Conservation (phyloP, 2,113 vertebrate genomes). For the Setophaga petechia region DNA sequence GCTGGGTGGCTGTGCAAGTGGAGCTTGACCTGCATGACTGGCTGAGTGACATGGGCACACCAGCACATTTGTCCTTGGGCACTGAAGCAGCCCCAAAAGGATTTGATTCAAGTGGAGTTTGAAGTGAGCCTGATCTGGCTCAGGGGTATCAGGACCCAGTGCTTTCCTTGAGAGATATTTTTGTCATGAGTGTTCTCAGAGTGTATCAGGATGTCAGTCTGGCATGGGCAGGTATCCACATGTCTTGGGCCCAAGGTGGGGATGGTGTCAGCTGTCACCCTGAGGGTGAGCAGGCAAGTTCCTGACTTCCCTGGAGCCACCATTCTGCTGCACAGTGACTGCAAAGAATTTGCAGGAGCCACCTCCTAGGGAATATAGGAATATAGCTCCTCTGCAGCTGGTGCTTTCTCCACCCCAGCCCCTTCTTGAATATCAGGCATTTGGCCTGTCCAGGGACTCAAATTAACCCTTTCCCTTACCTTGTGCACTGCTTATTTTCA, state of each 20-base stretch:
- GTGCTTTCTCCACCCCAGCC: not conserved
- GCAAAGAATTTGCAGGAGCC: not conserved
- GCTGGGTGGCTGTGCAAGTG: not conserved
- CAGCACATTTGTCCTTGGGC: accelerated
- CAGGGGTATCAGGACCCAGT: not conserved
- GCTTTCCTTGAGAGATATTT: not conserved
- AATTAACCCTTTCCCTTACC: not conserved
- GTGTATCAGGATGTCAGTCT: not conserved
- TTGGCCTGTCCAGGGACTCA: not conserved
- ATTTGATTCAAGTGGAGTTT: not conserved
- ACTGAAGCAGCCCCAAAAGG: not conserved
- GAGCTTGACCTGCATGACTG: not conserved
- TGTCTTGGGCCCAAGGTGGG: not conserved
- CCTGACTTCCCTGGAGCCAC: accelerated
- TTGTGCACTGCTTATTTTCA: not conserved
- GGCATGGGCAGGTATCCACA: not conserved
- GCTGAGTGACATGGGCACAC: not conserved
- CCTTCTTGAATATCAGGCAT: not conserved
- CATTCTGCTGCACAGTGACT: not conserved
- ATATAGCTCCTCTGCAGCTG: not conserved
- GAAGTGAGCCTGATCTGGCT: not conserved
- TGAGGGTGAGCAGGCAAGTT: not conserved
- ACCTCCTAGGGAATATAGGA: not conserved
- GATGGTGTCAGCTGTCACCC: not conserved
- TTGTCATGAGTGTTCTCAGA: not conserved